phyloP scores from a whole-genome alignment of 2,797 vertebrate species.

The Enoplosus armatus region DNA sequence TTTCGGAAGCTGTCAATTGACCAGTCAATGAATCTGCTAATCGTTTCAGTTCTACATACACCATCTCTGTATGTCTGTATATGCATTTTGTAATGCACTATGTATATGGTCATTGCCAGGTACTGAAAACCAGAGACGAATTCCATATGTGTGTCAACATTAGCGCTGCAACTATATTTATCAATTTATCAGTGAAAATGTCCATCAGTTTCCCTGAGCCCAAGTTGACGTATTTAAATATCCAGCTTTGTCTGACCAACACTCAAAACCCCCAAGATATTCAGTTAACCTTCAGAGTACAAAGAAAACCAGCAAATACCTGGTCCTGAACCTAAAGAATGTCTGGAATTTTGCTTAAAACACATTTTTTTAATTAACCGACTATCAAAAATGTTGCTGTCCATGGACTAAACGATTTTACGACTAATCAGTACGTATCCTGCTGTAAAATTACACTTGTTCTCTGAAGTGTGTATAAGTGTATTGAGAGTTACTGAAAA shows the following conservation, averaged over 20 bases:
- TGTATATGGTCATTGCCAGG: background rate
- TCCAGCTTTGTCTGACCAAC: background rate
- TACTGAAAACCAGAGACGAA: background rate
- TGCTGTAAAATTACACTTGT: too few species aligned
- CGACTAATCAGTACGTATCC: background rate
- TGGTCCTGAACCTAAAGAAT: background rate
- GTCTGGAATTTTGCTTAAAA: background rate
- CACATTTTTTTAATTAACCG: background rate
- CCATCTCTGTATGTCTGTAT: background rate
- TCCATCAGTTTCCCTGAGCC: background rate
- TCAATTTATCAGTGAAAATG: too few species aligned
- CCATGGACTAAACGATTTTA: background rate
- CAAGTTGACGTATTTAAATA: background rate
- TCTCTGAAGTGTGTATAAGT: background rate
- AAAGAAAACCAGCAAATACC: fast-evolving
- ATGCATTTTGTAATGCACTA: too few species aligned
- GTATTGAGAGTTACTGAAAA: too few species aligned
- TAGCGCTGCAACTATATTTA: too few species aligned
- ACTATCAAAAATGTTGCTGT: too few species aligned
- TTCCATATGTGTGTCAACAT: background rate
- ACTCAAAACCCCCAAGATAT: background rate
- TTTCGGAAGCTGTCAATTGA: background rate
- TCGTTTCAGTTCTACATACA: background rate
- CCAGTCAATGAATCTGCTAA: background rate
- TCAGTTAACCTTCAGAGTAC: background rate